A percentile compares a stretch with the other conserved stretches of the same genome.
Evolutionary conservation across 1,140 invertebrate genomes (phyloP).

Genomic region (Asobara japonica): DNA sequence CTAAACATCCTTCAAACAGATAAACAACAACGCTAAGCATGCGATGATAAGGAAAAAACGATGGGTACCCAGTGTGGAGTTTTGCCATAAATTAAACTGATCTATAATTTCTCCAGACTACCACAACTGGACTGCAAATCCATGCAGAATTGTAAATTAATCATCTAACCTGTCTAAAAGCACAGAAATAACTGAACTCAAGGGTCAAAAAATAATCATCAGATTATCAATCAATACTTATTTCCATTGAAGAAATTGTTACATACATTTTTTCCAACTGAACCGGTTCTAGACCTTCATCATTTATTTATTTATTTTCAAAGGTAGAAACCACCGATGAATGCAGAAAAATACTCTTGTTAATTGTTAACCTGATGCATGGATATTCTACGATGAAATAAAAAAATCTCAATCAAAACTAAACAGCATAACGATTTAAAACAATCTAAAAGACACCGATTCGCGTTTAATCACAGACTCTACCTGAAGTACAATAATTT

Average conservation of each 20-base stretch:
- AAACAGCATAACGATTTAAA: conserved; percentile 28
- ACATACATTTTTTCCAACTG: too few species aligned
- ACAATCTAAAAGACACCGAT: not conserved
- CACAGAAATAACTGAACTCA: not conserved
- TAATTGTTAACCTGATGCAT: too few species aligned
- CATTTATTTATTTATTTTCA: too few species aligned
- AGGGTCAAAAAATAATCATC: too few species aligned
- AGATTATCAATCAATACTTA: too few species aligned
- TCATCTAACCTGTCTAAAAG: not conserved
- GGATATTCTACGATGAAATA: not conserved
- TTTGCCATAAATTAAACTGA: not conserved
- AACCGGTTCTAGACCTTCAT: too few species aligned
- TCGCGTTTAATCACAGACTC: not conserved
- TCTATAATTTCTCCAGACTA: not conserved
- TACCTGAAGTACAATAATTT: conserved; percentile 46
- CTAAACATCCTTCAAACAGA: too few species aligned
- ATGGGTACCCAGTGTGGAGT: not conserved
- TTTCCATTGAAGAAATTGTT: too few species aligned
- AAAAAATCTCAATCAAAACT: conserved; percentile 28
- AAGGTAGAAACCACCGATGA: too few species aligned
- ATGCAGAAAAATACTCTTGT: too few species aligned
- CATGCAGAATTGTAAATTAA: not conserved
- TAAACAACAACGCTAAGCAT: not conserved
- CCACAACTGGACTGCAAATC: not conserved
- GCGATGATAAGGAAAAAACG: not conserved